phyloP scores from a whole-genome alignment of 2,113 vertebrate genomes.

The Turnix velox region DNA sequence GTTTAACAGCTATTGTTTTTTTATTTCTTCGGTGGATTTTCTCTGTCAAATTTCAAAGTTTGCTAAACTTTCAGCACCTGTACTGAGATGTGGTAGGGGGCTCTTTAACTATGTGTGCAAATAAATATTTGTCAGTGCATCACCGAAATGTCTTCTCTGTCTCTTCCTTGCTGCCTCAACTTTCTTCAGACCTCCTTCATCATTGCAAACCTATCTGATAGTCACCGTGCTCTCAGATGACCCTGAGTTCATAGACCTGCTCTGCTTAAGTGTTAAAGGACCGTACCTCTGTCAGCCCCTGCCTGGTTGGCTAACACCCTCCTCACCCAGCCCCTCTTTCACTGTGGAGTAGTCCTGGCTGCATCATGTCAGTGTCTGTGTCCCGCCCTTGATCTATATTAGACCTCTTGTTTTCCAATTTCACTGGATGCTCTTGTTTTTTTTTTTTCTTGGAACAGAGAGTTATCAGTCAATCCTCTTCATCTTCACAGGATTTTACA shows the following conservation, averaged over 20 bases:
- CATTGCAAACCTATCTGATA: not conserved
- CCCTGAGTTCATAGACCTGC: not conserved
- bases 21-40: not conserved
- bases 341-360: not conserved
- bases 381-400: rapidly evolving
- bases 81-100: not conserved
- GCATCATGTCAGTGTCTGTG: too few relatives aligned
- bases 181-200: not conserved
- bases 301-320: not conserved
- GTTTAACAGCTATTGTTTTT: not conserved
- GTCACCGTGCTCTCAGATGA: not conserved
- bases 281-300: not conserved
- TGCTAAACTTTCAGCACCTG: not conserved
- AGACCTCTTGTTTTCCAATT: not conserved
- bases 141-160: not conserved
- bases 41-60: not conserved
- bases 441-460: not conserved
- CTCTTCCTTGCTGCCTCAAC: not conserved
- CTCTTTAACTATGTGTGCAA: not conserved
- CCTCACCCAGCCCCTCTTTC: not conserved
- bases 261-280: not conserved
- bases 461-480: not conserved
- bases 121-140: not conserved
- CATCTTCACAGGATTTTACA: not conserved
- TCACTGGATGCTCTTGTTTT: not conserved